These are phyloP conservation scores for Brachionus paranguensis DNA, from an alignment of 1,140 invertebrate species.

Conservation along the genomic window DNA sequence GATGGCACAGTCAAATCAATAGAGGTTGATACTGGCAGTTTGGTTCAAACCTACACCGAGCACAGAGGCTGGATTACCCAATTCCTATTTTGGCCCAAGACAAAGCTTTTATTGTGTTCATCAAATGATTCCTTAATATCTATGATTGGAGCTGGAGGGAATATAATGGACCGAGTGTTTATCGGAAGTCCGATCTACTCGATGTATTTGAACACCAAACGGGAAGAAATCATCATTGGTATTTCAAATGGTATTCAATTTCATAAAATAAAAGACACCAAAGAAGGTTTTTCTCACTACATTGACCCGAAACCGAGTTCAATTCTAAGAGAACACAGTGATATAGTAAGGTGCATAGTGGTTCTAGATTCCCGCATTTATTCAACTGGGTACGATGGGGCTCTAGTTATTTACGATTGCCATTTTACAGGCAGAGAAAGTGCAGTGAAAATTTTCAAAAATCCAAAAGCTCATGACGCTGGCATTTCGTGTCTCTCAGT, in stretches of 20 bases:
- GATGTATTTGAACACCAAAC: conserved; percentile 48
- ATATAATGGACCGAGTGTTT: conserved; percentile 19
- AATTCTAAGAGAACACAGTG: conserved; percentile 49
- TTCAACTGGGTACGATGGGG: conserved; percentile 54
- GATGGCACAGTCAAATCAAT: conserved; percentile 43
- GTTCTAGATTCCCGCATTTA: conserved; percentile 52
- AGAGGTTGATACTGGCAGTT: conserved; percentile 25
- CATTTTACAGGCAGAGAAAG: conserved; percentile 50
- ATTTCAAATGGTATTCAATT: conserved; percentile 23
- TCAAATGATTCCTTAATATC: conserved; percentile 14
- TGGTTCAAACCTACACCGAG: background rate
- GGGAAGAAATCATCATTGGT: background rate
- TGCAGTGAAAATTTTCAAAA: conserved; percentile 47
- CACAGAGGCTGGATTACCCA: conserved; percentile 32
- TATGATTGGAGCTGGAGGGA: conserved; percentile 24
- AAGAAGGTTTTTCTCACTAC: background rate
- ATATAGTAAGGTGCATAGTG: conserved; percentile 51
- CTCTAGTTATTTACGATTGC: conserved; percentile 52
- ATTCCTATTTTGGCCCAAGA: conserved; percentile 9
- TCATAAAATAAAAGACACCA: background rate
- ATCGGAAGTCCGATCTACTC: conserved; percentile 52
- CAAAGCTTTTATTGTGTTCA: conserved; percentile 19
- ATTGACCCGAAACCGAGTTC: conserved; percentile 42
- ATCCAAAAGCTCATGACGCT: conserved; percentile 51
- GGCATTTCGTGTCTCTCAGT: conserved; percentile 52